Conservation (phyloP, 2,888 invertebrate species). For the Hirtodrosophila histrioides region DNA sequence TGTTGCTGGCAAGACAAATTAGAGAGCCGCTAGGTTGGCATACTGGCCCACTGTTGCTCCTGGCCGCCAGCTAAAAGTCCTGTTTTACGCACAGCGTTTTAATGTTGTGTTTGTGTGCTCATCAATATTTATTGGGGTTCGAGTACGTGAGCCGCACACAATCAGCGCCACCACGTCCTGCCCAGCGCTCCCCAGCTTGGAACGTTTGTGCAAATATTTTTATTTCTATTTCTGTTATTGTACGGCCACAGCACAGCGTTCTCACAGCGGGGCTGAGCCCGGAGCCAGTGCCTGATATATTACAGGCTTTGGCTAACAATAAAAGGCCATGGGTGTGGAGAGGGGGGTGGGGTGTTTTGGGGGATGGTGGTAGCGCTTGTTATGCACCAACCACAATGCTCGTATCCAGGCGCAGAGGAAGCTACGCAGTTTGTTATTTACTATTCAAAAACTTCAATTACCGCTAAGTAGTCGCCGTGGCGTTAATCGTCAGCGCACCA, state of each 20-base stretch:
- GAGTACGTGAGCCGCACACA: conserved; percentile 74
- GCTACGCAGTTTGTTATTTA: conserved; percentile 51
- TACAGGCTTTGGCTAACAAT: conserved; percentile 36
- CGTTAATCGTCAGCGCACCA: conserved; percentile 39
- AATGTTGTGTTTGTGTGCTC: conserved; percentile 78
- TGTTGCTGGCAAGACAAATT: conserved; percentile 71
- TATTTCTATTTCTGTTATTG: conserved; percentile 42
- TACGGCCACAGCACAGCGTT: background rate
- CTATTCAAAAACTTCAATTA: conserved; percentile 77
- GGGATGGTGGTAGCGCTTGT: background rate
- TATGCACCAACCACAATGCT: conserved; percentile 8
- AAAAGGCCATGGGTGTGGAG: too few relatives aligned
- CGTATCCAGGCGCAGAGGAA: background rate
- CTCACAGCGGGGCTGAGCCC: background rate
- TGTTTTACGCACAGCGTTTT: conserved; percentile 69
- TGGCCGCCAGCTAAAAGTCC: conserved; percentile 17
- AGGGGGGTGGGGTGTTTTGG: background rate
- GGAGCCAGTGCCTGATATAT: conserved; percentile 39
- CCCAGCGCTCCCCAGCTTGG: too few relatives aligned
- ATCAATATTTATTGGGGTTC: conserved; percentile 80
- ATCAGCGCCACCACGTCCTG: conserved; percentile 44
- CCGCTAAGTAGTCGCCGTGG: conserved; percentile 58
- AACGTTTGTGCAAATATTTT: conserved; percentile 45
- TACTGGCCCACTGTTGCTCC: conserved; percentile 20
- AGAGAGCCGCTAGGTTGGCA: conserved; percentile 20